Conservation (phyloP, 2,113 vertebrate genomes). For the Raphicerus campestris region DNA sequence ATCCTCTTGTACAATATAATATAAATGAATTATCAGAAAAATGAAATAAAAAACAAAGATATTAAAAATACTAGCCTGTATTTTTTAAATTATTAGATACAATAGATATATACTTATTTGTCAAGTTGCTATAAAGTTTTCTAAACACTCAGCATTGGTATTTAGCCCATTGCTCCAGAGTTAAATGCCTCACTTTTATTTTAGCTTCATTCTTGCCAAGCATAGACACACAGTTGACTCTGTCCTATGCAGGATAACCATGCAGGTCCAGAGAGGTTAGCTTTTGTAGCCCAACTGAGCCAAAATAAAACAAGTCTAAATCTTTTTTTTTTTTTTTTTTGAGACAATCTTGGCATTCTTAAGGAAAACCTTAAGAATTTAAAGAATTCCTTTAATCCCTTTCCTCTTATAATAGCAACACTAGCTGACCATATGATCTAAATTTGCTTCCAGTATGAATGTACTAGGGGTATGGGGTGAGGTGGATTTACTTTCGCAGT, state of each 20-base stretch:
- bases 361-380: too few relatives aligned
- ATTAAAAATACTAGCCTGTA: too few relatives aligned
- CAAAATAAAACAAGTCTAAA: too few relatives aligned
- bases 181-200: neutral
- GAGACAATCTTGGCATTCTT: too few relatives aligned
- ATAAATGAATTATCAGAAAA: too few relatives aligned
- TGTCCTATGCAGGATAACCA: neutral
- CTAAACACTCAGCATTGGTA: neutral
- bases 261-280: neutral
- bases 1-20: neutral
- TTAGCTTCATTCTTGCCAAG: neutral
- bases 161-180: neutral
- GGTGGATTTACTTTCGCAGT: neutral
- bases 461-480: neutral
- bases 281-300: too few relatives aligned
- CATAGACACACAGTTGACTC: neutral
- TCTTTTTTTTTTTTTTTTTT: too few relatives aligned
- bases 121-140: neutral
- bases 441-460: neutral
- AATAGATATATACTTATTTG: neutral
- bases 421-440: neutral
- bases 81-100: neutral
- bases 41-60: too few relatives aligned
- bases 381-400: too few relatives aligned
- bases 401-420: neutral